Evolutionary conservation across 2,888 invertebrate species (phyloP), one percentile per base, ranked within the genome.

Genomic region (Macrophya alboannulata): DNA sequence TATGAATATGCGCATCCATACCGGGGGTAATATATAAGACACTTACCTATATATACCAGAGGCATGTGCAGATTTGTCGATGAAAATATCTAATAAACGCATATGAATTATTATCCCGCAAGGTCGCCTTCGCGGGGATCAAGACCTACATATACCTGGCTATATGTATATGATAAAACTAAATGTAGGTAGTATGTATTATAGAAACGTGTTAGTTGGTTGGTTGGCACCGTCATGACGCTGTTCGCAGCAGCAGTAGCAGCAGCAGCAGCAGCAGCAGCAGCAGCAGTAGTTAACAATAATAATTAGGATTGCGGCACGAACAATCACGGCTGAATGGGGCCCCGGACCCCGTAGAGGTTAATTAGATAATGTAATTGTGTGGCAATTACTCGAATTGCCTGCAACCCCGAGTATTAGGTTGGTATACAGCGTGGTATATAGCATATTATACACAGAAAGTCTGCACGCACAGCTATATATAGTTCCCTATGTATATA

Each of bases 301-400:
- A 89, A 92, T 91, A 92, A 92, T 91, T 91, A 90, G 90, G 87
- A 91, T 93, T 93, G 90, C 92, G 90, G 89, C 91, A 92, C 90
- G 88, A 90, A 92, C 91, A 92, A 92, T 92, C 92, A 92, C 91
- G 89, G 90, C 86, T 88, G 88, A 84, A 71, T 86, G 85, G 84
- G 87, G 84, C 85, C 85, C 84, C 83, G 74, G 86, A 51, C 85
- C 84, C 85, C 74, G 84, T 25, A 55, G 90, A 90, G 92, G 92
- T 93, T 93, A 93, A 93, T 93, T 92, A 92, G 93, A 93, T 93
- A 93, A 93, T 93, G 92, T 92, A 93, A 93, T 93, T 92, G 92
- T 92, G 90, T 89, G 89, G 89, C 91, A 93, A 92, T 93, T 93
- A 93, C 91, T 89, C 89, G 90, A 92, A 92, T 92, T 92, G 92